phyloP scores from a whole-genome alignment of 2,797 vertebrate genomes.

The Miichthys miiuy region DNA sequence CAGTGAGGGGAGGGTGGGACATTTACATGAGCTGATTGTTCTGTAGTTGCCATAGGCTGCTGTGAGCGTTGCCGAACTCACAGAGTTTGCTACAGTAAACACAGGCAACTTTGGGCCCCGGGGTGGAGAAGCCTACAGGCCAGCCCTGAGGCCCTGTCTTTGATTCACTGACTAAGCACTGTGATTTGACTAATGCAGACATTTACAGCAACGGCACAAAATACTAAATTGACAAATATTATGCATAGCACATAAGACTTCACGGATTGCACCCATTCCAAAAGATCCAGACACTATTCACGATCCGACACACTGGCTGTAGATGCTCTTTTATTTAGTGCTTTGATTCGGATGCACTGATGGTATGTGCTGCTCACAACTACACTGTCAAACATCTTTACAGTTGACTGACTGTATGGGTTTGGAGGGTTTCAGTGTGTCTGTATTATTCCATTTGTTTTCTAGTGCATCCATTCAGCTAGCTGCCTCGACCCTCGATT shows the following conservation, averaged over 20 bases:
- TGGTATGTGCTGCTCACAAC: background rate
- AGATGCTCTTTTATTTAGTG: conserved; percentile 40
- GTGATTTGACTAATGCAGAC: conserved; percentile 67
- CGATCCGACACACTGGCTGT: background rate
- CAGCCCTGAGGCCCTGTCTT: conserved; percentile 59
- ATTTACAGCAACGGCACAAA: conserved; percentile 40
- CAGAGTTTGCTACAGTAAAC: conserved; percentile 53
- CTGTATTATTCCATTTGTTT: conserved; percentile 38
- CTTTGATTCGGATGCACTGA: conserved; percentile 22
- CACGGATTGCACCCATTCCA: background rate
- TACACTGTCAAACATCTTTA: conserved; percentile 37
- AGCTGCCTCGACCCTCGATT: conserved; percentile 12
- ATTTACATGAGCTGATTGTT: conserved; percentile 13
- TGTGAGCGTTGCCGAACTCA: conserved; percentile 29
- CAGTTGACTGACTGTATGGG: conserved; percentile 28
- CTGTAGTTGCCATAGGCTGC: conserved; percentile 27
- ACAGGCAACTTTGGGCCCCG: conserved; percentile 25
- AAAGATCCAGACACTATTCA: conserved; percentile 21
- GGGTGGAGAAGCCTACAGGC: conserved; percentile 56
- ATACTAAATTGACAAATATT: conserved; percentile 35
- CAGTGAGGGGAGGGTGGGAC: background rate
- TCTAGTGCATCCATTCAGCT: conserved; percentile 18
- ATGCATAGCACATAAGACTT: conserved; percentile 13
- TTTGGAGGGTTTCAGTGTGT: conserved; percentile 31
- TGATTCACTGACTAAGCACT: conserved; percentile 61